Base-by-base conservation (phyloP, 1,140 invertebrate species). In the Trichonephila clavipes region DNA sequence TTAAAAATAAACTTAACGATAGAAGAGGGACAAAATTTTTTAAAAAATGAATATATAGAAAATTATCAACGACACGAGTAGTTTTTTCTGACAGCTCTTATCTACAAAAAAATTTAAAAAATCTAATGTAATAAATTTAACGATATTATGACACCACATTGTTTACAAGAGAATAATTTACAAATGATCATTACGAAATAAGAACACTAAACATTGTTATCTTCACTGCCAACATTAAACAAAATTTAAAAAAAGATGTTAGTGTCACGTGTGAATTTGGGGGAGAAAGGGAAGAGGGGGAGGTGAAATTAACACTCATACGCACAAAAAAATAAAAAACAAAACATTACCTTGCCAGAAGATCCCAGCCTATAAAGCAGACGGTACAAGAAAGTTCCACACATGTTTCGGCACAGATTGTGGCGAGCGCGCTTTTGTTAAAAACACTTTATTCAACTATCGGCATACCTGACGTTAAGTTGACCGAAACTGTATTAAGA, bases 401-500 rank as follows among this genome's bases (percentile, higher is more conserved):
- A 92, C 91, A 92, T 92, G 7, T 51, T 28, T 85, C 59, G 83
- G 83, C 83, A 85, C 44, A n/a, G 18, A 1, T 61, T 77, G 34
- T 77, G 72, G 28, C 72, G 72, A 14, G n/a, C 66, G 28, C 72
- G 28, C 34, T 77, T 40, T 77, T 34, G 28, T 40, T 34, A 34
- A 34, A 72, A 77, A 10, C 8, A 77, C 34, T 77, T 77, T 77
- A 77, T 77, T 40, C 51, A 44, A n/a, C n/a, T 10, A 24, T 28
- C 83, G 16, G 21, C 59, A 92, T 92, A 92, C 82, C 90, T 83
- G n/a, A 16, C 81, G 81, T 12, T 10, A 69, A 92, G n/a, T 92
- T 87, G 44, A 87, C 58, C 82, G 91, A 58, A 87, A 72, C 91
- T 6, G 77, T 40, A 81, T 90, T 62, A 81, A 86, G 58, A 87